Evolutionary conservation across 2,113 vertebrate species (phyloP).

Genomic region (Pipra filicauda): DNA sequence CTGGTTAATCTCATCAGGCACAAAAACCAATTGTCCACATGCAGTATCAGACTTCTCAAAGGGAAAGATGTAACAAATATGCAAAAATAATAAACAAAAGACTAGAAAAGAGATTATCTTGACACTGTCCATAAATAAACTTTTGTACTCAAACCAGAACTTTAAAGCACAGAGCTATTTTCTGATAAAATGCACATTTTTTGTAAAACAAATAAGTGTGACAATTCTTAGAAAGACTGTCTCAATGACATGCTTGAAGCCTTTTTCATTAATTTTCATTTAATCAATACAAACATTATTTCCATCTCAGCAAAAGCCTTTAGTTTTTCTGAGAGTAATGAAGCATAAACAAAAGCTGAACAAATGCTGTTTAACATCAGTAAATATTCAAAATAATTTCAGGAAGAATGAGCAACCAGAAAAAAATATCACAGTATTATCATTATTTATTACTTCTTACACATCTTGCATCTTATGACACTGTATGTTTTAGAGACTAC

Average conservation of each 20-base stretch:
- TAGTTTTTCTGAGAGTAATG: background rate
- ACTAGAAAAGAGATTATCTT: background rate
- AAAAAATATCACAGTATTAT: background rate
- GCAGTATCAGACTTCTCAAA: background rate
- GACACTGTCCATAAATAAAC: background rate
- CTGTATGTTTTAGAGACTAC: background rate
- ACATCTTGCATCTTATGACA: background rate
- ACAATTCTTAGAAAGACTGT: background rate
- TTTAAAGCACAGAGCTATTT: background rate
- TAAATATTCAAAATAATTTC: slow-evolving; percentile 8
- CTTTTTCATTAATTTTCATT: background rate
- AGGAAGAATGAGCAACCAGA: background rate
- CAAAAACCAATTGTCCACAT: background rate
- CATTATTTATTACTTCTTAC: background rate
- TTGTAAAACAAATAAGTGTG: background rate
- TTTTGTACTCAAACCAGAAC: background rate
- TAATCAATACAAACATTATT: background rate
- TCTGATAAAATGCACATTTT: background rate
- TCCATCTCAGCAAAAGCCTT: background rate
- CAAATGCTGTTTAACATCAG: background rate
- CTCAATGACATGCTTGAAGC: background rate
- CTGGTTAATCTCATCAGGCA: background rate
- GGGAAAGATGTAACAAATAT: background rate
- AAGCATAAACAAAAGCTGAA: slow-evolving; percentile 10
- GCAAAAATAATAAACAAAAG: background rate